Evolutionary conservation across 2,888 invertebrate genomes (phyloP).

Genomic region (Agrochola litura): DNA sequence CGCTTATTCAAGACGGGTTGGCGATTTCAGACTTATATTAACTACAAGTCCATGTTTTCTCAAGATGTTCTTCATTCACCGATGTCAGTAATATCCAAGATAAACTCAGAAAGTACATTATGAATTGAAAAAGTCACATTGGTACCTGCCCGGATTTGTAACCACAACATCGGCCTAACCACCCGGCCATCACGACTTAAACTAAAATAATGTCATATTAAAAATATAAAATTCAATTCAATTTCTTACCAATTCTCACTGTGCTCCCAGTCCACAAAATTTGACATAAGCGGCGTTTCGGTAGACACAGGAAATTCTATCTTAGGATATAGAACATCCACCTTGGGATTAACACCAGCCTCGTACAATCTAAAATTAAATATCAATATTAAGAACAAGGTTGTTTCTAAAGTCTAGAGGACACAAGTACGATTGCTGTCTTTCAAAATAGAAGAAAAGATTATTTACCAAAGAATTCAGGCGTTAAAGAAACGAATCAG

Average conservation of each 20-base stretch:
- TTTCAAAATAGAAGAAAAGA: conserved; percentile 1
- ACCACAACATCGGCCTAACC: too few species aligned
- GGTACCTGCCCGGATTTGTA: too few species aligned
- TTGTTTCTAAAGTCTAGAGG: conserved; percentile 37
- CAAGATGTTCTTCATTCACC: too few species aligned
- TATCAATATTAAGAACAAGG: conserved; percentile 21
- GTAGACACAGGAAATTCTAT: conserved; percentile 94
- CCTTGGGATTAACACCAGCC: conserved; percentile 92
- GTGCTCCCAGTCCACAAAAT: conserved; percentile 95
- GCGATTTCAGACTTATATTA: too few species aligned
- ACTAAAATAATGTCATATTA: too few species aligned
- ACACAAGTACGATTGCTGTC: background rate
- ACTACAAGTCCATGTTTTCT: too few species aligned
- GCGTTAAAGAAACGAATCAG: background rate
- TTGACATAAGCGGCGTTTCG: conserved; percentile 94
- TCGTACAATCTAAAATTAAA: conserved; percentile 91
- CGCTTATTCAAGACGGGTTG: too few species aligned
- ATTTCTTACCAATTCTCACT: conserved; percentile 90
- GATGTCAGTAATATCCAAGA: too few species aligned
- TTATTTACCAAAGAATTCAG: background rate
- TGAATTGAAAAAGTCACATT: too few species aligned
- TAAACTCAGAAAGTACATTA: too few species aligned
- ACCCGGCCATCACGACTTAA: too few species aligned
- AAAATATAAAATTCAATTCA: background rate
- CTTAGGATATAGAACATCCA: conserved; percentile 93